phyloP scores from a whole-genome alignment of 92 coral and sea anemone genomes.

The Palythoa grandiflora region DNA sequence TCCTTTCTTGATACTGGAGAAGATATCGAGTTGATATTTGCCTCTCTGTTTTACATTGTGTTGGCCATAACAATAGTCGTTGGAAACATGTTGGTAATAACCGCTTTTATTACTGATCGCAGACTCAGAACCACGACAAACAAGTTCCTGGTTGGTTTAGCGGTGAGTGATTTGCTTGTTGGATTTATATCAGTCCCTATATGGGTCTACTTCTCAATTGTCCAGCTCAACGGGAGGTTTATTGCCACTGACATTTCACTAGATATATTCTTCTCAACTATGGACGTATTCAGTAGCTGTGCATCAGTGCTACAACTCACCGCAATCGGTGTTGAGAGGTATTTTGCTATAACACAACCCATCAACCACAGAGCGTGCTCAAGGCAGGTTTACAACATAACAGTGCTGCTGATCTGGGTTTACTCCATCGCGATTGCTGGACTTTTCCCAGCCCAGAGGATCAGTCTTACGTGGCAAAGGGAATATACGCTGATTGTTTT shows the following conservation, averaged over 20 bases:
- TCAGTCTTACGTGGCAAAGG: neutral
- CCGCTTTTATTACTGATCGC: constrained; percentile 44
- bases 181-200: constrained; percentile 59
- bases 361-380: constrained; percentile 60
- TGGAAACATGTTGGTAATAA: constrained; percentile 58
- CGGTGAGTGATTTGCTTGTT: constrained; percentile 60
- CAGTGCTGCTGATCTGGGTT: constrained; percentile 65
- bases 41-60: constrained; percentile 51
- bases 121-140: constrained; percentile 53
- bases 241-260: constrained; percentile 47
- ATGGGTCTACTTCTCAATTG: constrained; percentile 57
- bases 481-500: constrained; percentile 56
- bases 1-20: neutral
- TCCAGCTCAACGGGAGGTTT: constrained; percentile 46
- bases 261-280: constrained; percentile 64
- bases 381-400: constrained; percentile 53
- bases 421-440: constrained; percentile 72
- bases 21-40: constrained; percentile 29
- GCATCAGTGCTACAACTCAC: constrained; percentile 82
- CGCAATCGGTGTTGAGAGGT: constrained; percentile 74
- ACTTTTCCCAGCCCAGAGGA: constrained; percentile 56
- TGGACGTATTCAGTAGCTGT: constrained; percentile 79
- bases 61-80: constrained; percentile 50
- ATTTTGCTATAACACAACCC: constrained; percentile 73
- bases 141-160: constrained; percentile 60